Conservation (phyloP, 2,888 invertebrate genomes). For the Hemaris fuciformis region DNA sequence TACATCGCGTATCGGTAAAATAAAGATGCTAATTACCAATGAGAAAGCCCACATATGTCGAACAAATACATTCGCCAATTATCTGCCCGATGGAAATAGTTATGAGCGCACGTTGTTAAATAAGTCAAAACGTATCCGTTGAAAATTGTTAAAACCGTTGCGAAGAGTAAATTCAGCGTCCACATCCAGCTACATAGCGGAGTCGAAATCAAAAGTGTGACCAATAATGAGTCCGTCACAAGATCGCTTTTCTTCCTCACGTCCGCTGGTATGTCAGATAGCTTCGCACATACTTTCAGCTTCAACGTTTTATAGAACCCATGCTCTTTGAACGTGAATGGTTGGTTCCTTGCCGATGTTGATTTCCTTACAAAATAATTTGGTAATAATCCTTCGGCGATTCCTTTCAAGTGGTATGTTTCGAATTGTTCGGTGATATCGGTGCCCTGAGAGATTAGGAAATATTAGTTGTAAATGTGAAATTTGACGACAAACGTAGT, state of each 20-base stretch:
- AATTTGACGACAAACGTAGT: background rate
- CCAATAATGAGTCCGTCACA: constrained; percentile 51
- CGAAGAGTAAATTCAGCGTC: constrained; percentile 46
- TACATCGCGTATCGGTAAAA: no score
- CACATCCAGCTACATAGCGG: constrained; percentile 57
- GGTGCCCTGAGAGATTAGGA: constrained; percentile 74
- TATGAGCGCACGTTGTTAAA: constrained; percentile 85
- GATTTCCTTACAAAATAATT: constrained; percentile 86
- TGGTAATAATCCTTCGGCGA: constrained; percentile 82
- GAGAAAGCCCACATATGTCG: constrained; percentile 85
- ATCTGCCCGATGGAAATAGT: constrained; percentile 89
- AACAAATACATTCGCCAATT: constrained; percentile 91
- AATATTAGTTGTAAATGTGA: background rate
- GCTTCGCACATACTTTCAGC: constrained; percentile 74
- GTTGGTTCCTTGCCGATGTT: constrained; percentile 83
- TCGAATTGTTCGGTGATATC: constrained; percentile 86
- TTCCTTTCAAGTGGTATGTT: constrained; percentile 80
- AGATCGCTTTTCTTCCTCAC: constrained; percentile 56
- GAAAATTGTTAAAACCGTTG: constrained; percentile 42
- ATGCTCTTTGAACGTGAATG: constrained; percentile 87
- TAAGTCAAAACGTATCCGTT: constrained; percentile 51
- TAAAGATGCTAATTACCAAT: constrained; percentile 71
- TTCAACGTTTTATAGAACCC: constrained; percentile 91
- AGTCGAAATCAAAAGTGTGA: constrained; percentile 44
- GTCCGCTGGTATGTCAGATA: constrained; percentile 75